Conservation (phyloP, 2,797 vertebrate genomes). For the Labeo calbasu region DNA sequence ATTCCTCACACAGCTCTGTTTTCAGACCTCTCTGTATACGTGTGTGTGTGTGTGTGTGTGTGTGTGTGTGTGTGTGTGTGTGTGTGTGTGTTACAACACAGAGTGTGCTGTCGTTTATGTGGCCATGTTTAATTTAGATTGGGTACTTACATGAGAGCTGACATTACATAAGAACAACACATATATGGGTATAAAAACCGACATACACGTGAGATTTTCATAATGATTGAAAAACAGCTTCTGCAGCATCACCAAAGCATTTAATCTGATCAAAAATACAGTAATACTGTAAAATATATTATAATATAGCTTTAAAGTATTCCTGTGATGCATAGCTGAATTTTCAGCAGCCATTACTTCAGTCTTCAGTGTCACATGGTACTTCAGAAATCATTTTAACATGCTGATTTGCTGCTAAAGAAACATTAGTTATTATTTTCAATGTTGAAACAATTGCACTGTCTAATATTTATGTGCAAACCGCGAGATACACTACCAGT, state of each 20-base stretch:
- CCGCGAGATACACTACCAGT: background rate
- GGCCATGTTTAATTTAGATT: constrained; percentile 7
- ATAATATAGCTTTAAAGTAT: too few species aligned
- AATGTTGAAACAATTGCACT: background rate
- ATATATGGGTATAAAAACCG: background rate
- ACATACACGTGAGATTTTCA: background rate
- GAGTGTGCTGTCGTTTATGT: background rate
- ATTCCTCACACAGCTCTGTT: constrained; percentile 60
- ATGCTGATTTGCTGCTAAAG: background rate
- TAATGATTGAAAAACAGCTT: background rate
- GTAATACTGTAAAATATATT: constrained; percentile 4
- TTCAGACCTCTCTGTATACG: constrained; percentile 52
- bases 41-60: constrained; percentile 30
- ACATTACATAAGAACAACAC: constrained; percentile 22
- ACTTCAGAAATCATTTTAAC: background rate
- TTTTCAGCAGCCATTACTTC: too few species aligned
- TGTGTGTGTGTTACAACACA: constrained; percentile 34
- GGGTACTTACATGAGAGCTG: constrained; percentile 27
- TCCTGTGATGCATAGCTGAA: too few species aligned
- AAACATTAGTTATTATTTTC: background rate
- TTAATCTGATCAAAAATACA: background rate
- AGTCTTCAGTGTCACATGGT: background rate
- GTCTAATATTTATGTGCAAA: background rate
- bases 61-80: constrained; percentile 23
- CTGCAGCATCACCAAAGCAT: background rate